phyloP scores from a whole-genome alignment of 2,888 invertebrate genomes.

The Syritta pipiens region DNA sequence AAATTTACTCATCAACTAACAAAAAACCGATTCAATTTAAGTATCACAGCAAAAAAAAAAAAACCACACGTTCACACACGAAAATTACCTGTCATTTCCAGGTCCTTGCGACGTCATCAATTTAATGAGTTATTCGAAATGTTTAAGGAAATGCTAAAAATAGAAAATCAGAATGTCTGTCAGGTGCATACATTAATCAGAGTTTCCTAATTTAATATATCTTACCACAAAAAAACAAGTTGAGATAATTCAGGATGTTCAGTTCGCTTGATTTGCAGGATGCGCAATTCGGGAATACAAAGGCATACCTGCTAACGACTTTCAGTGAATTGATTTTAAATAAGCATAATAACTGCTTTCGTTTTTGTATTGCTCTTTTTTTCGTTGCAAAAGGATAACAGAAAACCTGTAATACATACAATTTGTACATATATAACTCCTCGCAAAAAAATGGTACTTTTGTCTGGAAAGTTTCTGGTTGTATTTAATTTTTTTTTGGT shows the following conservation, averaged over 20 bases:
- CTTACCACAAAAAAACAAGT: neutral
- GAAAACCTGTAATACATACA: too few relatives aligned
- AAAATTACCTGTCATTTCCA: constrained; percentile 67
- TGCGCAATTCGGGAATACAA: constrained; percentile 14
- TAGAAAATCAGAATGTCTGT: constrained; percentile 43
- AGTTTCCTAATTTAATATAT: constrained; percentile 64
- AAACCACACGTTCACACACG: constrained; percentile 14
- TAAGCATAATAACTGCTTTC: constrained; percentile 1
- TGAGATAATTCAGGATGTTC: constrained; percentile 24
- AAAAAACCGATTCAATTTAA: constrained; percentile 8
- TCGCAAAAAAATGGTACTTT: constrained; percentile 34
- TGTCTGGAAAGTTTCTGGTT: constrained; percentile 62
- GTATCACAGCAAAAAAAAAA: neutral
- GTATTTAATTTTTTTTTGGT: constrained; percentile 10
- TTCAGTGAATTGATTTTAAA: constrained; percentile 42
- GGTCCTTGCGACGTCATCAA: constrained; percentile 43
- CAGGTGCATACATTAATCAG: constrained; percentile 63
- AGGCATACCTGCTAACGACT: constrained; percentile 28
- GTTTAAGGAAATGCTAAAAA: constrained; percentile 16
- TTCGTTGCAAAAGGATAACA: too few relatives aligned
- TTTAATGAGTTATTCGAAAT: constrained; percentile 54
- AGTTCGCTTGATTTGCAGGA: constrained; percentile 22
- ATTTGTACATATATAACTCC: too few relatives aligned
- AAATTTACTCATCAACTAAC: neutral
- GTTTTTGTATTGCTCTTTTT: neutral